phyloP scores from a whole-genome alignment of 1,140 invertebrate genomes.

The Pteromalus puparum region DNA sequence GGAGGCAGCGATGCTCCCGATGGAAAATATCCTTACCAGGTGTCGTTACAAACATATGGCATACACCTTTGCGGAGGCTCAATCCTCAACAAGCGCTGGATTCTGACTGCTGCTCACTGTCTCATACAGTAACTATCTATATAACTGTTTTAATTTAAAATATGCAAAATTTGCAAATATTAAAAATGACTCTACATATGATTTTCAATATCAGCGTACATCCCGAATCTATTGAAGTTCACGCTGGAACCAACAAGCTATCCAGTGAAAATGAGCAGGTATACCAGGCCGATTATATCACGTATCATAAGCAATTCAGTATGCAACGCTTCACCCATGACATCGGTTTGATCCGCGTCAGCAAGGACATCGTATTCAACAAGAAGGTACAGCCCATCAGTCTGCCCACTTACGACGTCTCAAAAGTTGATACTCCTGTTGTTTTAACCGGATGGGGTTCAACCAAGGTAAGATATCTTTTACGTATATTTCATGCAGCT shows the following conservation, averaged over 20 bases:
- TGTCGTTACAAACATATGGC: conserved; percentile 67
- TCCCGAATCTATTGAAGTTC: not conserved
- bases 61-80: conserved; percentile 76
- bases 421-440: conserved; percentile 51
- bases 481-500: not conserved
- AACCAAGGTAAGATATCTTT: not conserved
- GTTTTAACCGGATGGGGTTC: conserved; percentile 74
- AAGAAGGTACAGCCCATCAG: conserved; percentile 62
- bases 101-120: conserved; percentile 78
- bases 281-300: conserved; percentile 61
- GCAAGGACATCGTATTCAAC: conserved; percentile 60
- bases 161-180: not conserved
- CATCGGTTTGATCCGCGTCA: conserved; percentile 71
- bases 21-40: conserved; percentile 72
- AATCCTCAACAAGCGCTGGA: conserved; percentile 72
- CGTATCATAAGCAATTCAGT: conserved; percentile 68
- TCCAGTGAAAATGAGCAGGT: conserved; percentile 60
- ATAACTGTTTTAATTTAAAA: too few species aligned
- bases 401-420: conserved; percentile 54
- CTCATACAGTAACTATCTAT: conserved; percentile 52
- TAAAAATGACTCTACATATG: not conserved
- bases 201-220: not conserved
- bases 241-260: not conserved
- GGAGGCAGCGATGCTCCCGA: conserved; percentile 59
- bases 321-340: conserved; percentile 67